phyloP scores from a whole-genome alignment of 92 coral and sea anemone genomes.

The Scolanthus callimorphus region DNA sequence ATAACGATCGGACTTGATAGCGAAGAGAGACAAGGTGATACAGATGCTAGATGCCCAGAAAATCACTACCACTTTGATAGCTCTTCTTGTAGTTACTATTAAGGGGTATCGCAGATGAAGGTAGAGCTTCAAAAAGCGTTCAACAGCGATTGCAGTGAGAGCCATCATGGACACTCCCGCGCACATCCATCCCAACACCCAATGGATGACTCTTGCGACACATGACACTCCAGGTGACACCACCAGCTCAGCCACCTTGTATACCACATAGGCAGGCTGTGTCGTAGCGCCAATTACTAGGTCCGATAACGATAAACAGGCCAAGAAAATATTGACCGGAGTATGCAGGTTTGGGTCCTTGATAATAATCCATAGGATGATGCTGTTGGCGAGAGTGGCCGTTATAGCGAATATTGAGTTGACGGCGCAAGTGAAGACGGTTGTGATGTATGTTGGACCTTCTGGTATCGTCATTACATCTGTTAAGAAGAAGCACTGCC shows the following conservation, averaged over 20 bases:
- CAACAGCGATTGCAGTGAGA: conserved; percentile 16
- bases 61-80: neutral
- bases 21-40: conserved; percentile 6
- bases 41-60: conserved; percentile 13
- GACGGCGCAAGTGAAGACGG: conserved; percentile 3
- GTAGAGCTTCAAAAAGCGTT: conserved; percentile 33
- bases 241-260: conserved; percentile 25
- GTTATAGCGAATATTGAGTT: conserved; percentile 13
- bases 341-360: neutral
- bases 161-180: conserved; percentile 25
- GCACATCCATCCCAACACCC: conserved; percentile 26
- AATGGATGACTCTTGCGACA: conserved; percentile 10
- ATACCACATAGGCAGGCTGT: conserved; percentile 33
- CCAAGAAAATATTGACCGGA: conserved; percentile 25
- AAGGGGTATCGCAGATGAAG: conserved; percentile 38
- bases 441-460: conserved; percentile 8
- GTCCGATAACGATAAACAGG: conserved; percentile 25
- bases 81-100: conserved; percentile 24
- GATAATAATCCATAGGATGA: conserved; percentile 8
- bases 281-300: conserved; percentile 29
- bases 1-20: neutral
- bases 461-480: conserved; percentile 8
- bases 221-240: conserved; percentile 4
- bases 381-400: conserved; percentile 7
- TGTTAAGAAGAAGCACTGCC: conserved; percentile 10